Base-by-base conservation (phyloP, 2,888 invertebrate species). In the Apamea monoglypha region DNA sequence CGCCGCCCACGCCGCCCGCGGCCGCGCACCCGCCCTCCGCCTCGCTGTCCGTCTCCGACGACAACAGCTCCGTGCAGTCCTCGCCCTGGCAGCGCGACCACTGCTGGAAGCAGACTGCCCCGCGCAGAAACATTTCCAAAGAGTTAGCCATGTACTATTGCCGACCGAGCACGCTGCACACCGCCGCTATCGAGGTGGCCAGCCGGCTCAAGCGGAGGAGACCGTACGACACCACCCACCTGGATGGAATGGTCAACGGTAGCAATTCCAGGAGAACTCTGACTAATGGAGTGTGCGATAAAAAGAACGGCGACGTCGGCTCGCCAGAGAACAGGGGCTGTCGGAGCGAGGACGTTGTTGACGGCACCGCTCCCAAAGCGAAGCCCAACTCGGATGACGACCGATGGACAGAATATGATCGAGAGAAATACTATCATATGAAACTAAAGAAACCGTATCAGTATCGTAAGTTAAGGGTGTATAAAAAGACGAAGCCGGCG, bases 41-140 rank as follows among this genome's bases (percentile, higher is more conserved):
- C 92, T 98, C 98, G 89, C 98, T 98, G 94, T 98, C 98, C 96
- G 98, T 98, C 96, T 98, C 98, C 92, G 99, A 99, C 97, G 99
- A 99, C 96, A 99, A 98, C 96, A 98, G 98, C 93, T 99, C 98
- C 88, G 97, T 99, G 93, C 98, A 98, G 95, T 98, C 98, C 89
- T 99, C 98, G 92, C 99, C 98, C 84, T 98, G 98, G 98, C 98
- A 98, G 96, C 97, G 98, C 90, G 98, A 99, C 95, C 98, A 98
- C 96, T 98, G 98, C 94, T 99, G 98, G 98, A 98, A 98, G 95
- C 98, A 98, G 95, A 97, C 98, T 87, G 97, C 97, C 88, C 98
- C 98, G 80, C 97, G 98, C 91, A 97, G 97, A 88, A 98, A 98
- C 94, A 97, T 98, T 87, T 98, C 98, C 93, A 98, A 97, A 93